Evolutionary conservation across 2,888 invertebrate genomes (phyloP), one percentile per base, ranked within the genome.

Genomic region (Tinea semifulvella): DNA sequence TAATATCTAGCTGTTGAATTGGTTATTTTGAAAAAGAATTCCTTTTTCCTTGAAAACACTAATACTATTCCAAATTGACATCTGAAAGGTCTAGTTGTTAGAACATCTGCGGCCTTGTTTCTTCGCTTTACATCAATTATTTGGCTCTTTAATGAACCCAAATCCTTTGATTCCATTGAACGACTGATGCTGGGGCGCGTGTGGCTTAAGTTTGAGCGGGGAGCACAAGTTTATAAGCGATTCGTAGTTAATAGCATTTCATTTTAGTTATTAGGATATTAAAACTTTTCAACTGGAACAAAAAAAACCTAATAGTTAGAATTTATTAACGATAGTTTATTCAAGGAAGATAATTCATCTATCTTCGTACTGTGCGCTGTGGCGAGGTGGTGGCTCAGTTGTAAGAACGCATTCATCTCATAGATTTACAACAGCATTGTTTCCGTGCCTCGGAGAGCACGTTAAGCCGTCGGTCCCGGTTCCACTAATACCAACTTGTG

Each of bases 121-220:
- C 39, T 44, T 47, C 50, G 47, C 56, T 53, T 52, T 51, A 50
- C 69, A 76, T 77, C 73, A 74, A 75, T 77, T 79, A 79, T 77
- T 79, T 68, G 61, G 57, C 61, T 53, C 56, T 56, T 67, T 77
- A 75, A 77, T 76, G 71, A 77, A 74, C 71, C 67, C 74, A 77
- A 77, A 77, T 74, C 77, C 77, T 76, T 75, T 77, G 77, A 79
- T 77, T 77, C 76, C 74, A 77, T 79, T 76, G 74, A 76, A 75
- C 65, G 67, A 69, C 60, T 65, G 67, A 67, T 63, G 57, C 56
- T 68, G 69, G 65, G 62, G 61, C 62, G 53, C 45, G 43, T 26
- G 52, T 45, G 42, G 13, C 45, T 8, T 19, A 10, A 4, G 10
- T 2, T 19, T 19, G n/a, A 43, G 43, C 28, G 28, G 26, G 4